Evolutionary conservation across 2,888 invertebrate species (phyloP), one percentile per base, ranked within the genome.

Genomic region (Alloscopus bannaensis): DNA sequence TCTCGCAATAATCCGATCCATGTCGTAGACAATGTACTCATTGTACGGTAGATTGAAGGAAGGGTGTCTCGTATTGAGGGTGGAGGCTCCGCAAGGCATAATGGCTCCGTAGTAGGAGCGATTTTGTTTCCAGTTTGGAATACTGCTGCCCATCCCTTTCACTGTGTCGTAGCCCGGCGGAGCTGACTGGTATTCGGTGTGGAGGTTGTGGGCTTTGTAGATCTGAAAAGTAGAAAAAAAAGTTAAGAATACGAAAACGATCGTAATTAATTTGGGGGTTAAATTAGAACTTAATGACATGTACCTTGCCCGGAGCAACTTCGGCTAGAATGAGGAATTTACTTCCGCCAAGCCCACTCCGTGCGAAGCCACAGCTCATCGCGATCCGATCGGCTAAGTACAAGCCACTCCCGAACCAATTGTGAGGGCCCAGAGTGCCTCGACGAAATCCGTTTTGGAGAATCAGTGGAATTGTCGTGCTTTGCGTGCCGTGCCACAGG

Each of bases 341-440:
- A 16, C 16, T 18, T 11, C 64, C 62, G 18, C 18, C n/a, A 20
- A 8, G 8, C 1, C 42, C 3, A 0, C 20, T 24, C 29, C 18
- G 13, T 1, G 24, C 26, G 28, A 64, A 78, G 6, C 47, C 50
- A 6, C 13, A 3, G 26, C 81, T 81, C 50, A 78, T 81, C 1
- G 66, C 77, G 11, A 81, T 59, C 40, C 81, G 3, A 29, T 81
- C 81, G 0, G 81, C 81, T 64, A 81, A 73, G 47, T 81, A 81
- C 4, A 77, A 64, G 0, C 77, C 81, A 11, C 77, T 64, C 28
- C 81, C 81, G n/a, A 50, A 78, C n/a, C n/a, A n/a, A n/a, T n/a
- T n/a, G n/a, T n/a, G n/a, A 0, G 57, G 16, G 11, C 81, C 81
- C 1, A 62, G 36, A n/a, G 22, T 24, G n/a, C 81, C 81, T 3